Percentiles rank a stretch among this genome's conserved stretches.
Conservation (phyloP, 2,797 vertebrate species). For the Anabacerthia variegaticeps region DNA sequence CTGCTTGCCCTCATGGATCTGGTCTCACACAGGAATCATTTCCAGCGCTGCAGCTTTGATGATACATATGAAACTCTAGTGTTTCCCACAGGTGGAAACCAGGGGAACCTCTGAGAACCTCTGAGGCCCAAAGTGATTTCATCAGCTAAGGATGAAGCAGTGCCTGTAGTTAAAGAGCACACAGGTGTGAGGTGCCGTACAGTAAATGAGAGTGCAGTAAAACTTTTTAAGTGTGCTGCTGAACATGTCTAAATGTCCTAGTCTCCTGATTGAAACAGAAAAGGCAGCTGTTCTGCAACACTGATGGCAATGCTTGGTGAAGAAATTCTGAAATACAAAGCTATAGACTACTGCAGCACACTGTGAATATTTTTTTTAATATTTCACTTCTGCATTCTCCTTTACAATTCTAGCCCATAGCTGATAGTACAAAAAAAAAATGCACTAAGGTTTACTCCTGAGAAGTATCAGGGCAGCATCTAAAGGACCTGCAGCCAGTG, state of each 20-base stretch:
- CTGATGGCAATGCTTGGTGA: neutral
- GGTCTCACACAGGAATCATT: neutral
- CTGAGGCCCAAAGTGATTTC: neutral
- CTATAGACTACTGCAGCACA: neutral
- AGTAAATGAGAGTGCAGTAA: neutral
- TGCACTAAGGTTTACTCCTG: neutral
- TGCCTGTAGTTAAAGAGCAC: neutral
- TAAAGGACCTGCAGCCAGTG: neutral
- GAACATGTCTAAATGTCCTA: neutral
- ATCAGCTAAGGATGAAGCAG: neutral
- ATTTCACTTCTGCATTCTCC: neutral
- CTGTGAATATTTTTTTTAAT: neutral
- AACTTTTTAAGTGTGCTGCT: neutral
- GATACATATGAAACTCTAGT: neutral
- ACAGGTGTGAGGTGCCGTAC: rapidly evolving
- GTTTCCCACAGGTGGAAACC: neutral
- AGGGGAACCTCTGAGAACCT: neutral
- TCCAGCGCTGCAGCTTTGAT: neutral
- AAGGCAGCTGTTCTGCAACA: neutral
- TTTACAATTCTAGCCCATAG: neutral
- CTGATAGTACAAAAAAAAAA: neutral
- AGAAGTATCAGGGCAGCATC: neutral
- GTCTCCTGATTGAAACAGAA: neutral
- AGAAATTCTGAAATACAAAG: neutral
- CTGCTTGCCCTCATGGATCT: neutral